Evolutionary conservation across 2,888 invertebrate genomes (phyloP), one percentile per base, ranked within the genome.

Genomic region (Linyphia triangularis): DNA sequence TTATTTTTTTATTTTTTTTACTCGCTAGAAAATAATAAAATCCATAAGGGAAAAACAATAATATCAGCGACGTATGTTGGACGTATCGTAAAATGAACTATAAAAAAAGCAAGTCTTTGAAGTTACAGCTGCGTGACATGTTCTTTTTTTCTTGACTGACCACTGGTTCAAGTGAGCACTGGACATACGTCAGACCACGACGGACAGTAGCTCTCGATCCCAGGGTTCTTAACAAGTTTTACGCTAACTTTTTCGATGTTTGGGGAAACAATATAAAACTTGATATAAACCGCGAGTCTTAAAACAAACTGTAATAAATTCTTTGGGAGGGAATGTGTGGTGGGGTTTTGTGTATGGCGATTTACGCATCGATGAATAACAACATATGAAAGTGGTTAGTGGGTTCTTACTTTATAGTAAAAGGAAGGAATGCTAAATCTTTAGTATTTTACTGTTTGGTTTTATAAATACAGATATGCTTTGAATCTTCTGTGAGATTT

Each of bases 1-100:
- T n/a, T n/a, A n/a, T n/a, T n/a, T n/a, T n/a, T n/a, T n/a, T n/a
- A n/a, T n/a, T 51, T 83, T 83, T 13, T 65, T 82, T 79, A 33
- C 57, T 69, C 26, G 13, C 43, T 13, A 61, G 72, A 82, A 85
- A 78, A 85, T 85, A 85, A 85, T 85, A 85, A 85, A 85, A 78
- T 85, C 78, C 63, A 51, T 63, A 63, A 83, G 33, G 65, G 43
- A 61, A 69, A 82, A 82, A 82, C 57, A 82, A 72, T 63, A 72
- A 70, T 30, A 24, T n/a, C 22, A 22, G 57, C 10, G 26, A 28
- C 22, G 82, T 63, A 33, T 33, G 19, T 59, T 26, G 28, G 16
- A 61, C 65, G 65, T 73, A 70, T 72, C 69, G 63, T 85, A 85
- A 85, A 85, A 72, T 61, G 51, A 63, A 78, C 28, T 43, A 79